Evolutionary conservation across 2,888 invertebrate species (phyloP), one percentile per base, ranked within the genome.

Genomic region (Arge pagana): DNA sequence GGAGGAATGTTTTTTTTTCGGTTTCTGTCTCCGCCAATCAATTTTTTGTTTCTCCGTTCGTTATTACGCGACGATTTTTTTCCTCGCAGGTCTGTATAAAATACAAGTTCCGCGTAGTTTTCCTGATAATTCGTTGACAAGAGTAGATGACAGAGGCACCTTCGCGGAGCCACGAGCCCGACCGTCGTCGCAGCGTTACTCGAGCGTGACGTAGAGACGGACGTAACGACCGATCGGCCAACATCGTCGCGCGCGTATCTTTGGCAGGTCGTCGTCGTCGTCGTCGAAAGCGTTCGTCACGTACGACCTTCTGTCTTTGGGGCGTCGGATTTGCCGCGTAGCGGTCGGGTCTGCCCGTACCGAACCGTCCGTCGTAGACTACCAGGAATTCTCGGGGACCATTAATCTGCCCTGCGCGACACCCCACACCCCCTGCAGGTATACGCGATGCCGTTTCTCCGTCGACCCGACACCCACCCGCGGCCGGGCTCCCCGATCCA

Each of bases 381-480:
- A 72, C 70, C 67, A 66, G 64, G 72, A 73, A 73, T 71, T 71
- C 66, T 50, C 61, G 52, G 64, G 64, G 66, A 72, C 72, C 72
- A 74, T 74, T 72, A 72, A 74, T 74, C 72, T 74, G 70, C 62
- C 61, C 70, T 57, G 61, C 63, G 70, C 68, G 72, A 72, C 73
- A 73, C 70, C 65, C 52, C 51, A 50, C 50, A 56, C 36, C 55
- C 35, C 50, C 55, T 59, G 48, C 59, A 10, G 65, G 61, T 62
- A 61, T 63, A 67, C 61, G 63, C 59, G 60, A 58, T 56, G 54
- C 58, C 49, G 11, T 18, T 28, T 23, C 28, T 19, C 28, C 13
- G 6, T 10, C 8, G 8, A 13, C 16, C 21, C 16, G 21, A n/a
- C n/a, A n/a, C n/a, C n/a, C n/a, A n/a, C n/a, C n/a, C n/a, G n/a